Evolutionary conservation across 2,113 vertebrate species (phyloP).

Genomic region (Capra hircus): DNA sequence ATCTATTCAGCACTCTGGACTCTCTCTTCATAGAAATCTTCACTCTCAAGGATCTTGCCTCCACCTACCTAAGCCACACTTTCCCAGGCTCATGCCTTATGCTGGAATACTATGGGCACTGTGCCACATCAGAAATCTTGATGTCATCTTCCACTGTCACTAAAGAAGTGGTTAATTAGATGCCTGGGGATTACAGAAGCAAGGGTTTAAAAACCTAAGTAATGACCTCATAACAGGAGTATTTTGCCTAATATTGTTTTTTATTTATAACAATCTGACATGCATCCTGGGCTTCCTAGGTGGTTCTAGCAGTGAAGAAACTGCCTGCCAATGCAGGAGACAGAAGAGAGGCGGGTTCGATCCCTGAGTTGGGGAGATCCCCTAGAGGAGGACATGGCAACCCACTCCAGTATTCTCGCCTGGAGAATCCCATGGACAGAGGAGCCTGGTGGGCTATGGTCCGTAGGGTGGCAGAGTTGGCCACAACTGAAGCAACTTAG

Average conservation of each 20-base stretch:
- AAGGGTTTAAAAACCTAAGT: neutral
- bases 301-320: neutral
- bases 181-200: neutral
- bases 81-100: neutral
- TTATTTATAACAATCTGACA: neutral
- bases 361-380: neutral
- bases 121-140: neutral
- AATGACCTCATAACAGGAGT: neutral
- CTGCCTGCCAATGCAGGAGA: neutral
- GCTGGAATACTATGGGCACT: neutral
- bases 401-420: neutral
- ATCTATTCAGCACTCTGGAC: neutral
- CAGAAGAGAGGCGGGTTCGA: accelerated
- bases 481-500: neutral
- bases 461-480: neutral
- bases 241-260: neutral
- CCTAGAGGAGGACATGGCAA: neutral
- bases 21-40: neutral
- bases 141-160: neutral
- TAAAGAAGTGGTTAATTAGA: neutral
- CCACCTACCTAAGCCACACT: neutral
- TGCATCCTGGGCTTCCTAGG: neutral
- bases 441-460: neutral
- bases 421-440: neutral
- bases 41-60: neutral